These are phyloP conservation scores for Pyrocephalus nanus DNA, from an alignment of 2,797 vertebrate species.

Conservation along the genomic window DNA sequence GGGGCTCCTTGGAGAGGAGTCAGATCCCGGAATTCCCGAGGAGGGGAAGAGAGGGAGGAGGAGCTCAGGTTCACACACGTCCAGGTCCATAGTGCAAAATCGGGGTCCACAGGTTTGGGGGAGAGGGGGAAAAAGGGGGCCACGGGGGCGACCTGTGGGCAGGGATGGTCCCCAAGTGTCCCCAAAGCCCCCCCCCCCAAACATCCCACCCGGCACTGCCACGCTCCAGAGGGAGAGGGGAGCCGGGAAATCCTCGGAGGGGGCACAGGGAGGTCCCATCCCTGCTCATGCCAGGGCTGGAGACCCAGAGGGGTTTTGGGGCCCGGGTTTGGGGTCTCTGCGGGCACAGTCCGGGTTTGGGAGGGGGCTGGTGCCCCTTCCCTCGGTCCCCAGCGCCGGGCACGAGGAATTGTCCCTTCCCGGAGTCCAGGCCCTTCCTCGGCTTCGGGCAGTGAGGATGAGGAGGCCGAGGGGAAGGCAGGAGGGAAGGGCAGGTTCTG, in stretches of 20 bases:
- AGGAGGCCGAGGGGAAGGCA: background rate
- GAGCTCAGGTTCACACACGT: background rate
- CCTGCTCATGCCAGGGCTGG: background rate
- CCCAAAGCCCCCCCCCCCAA: background rate
- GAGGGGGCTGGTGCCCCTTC: background rate
- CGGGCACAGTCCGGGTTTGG: background rate
- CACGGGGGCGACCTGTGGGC: background rate
- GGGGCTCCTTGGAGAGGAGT: background rate
- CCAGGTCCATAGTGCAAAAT: constrained; percentile 62
- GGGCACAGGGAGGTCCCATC: background rate
- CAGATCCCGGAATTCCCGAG: background rate
- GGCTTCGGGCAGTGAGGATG: background rate
- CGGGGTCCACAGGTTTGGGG: background rate
- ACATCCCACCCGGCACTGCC: background rate
- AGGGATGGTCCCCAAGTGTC: background rate
- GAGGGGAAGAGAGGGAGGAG: background rate
- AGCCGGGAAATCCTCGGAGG: background rate
- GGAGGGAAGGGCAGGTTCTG: background rate
- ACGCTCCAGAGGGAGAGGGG: background rate
- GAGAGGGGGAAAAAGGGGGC: background rate
- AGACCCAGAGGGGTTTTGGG: background rate
- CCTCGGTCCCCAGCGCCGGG: background rate
- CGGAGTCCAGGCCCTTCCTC: background rate
- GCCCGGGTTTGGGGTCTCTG: background rate
- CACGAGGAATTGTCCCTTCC: background rate